Conservation (phyloP, 2,888 invertebrate genomes). For the Lottia scabra region DNA sequence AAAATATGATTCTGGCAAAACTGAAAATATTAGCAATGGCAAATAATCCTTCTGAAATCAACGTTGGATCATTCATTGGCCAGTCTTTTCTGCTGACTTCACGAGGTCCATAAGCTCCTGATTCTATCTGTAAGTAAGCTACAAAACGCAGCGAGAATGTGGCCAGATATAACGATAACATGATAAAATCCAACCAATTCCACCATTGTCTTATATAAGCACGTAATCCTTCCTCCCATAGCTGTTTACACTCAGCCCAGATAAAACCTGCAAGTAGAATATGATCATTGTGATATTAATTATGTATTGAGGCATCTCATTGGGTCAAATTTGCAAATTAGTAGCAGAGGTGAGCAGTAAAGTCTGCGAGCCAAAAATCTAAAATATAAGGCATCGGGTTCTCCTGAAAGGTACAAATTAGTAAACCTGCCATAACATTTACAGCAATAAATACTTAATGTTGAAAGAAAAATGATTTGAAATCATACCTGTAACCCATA, state of each 20-base stretch:
- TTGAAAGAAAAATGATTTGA: no score
- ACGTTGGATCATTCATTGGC: slow-evolving; percentile 72
- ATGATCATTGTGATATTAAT: no score
- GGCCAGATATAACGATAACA: slow-evolving; percentile 73
- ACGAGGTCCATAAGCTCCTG: slow-evolving; percentile 65
- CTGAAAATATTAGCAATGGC: slow-evolving; percentile 74
- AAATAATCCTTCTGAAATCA: slow-evolving; percentile 73
- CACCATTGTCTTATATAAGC: slow-evolving; percentile 74
- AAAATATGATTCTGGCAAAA: slow-evolving; percentile 73
- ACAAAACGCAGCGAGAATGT: slow-evolving; percentile 72
- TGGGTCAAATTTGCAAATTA: no score
- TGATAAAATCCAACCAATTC: slow-evolving; percentile 75
- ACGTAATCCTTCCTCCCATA: slow-evolving; percentile 74
- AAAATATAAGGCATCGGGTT: no score
- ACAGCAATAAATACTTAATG: no score
- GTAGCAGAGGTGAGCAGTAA: no score
- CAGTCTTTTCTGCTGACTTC: slow-evolving; percentile 69
- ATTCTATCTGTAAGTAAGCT: slow-evolving; percentile 65
- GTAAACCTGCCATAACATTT: no score
- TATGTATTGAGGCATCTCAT: no score
- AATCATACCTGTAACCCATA: slow-evolving; percentile 72
- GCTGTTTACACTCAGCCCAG: slow-evolving; percentile 74
- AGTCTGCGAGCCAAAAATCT: no score
- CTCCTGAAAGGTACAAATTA: no score
- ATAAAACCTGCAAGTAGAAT: slow-evolving; percentile 69